Evolutionary conservation across 2,797 vertebrate genomes (phyloP), one percentile per base, ranked within the genome.

Genomic region (Anisognathus igniventris): DNA sequence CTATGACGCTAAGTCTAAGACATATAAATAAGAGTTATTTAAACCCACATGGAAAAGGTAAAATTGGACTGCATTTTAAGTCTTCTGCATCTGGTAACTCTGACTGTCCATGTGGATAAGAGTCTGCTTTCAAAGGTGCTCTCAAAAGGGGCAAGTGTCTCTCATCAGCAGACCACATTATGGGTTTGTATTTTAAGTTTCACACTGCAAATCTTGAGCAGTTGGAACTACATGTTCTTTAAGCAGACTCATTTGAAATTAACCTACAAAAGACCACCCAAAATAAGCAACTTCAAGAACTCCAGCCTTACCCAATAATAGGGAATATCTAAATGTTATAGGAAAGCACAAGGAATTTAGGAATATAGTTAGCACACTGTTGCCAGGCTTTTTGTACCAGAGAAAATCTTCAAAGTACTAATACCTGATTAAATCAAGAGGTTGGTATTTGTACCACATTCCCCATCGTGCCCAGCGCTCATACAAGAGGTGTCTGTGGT

Each of bases 381-480:
- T 73, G 24, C 27, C 35, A 50, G 31, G 40, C 14, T n/a, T 21
- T 5, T 42, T 23, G 14, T 18, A 50, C 22, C 35, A 83, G 14
- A 57, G 40, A 73, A 88, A 37, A 58, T 72, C 45, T 74, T 76
- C 50, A 28, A 62, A 92, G 40, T 84, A 67, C 31, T 39, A 68
- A 66, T 98, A 99, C 99, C 99, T 99, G 98, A 99, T 99, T 96
- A 99, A 98, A 96, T 99, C 99, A 57, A 99, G 98, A 64, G 99
- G 99, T 57, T 99, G 99, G 95, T 99, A 99, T 95, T 99, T 99
- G 97, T 99, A 99, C 99, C 99, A 99, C 97, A 99, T 99, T 22
- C 99, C 99, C 99, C 99, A 99, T 70, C 99, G 98, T 77, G 99
- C 99, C 99, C 99, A 99, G 14, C 99, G 98, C 95, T 99, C 99